Evolutionary conservation across 35 echinoderm and acorn worm genomes (phyloP), one percentile per base, ranked within the genome.

Genomic region (Lytechinus variegatus): DNA sequence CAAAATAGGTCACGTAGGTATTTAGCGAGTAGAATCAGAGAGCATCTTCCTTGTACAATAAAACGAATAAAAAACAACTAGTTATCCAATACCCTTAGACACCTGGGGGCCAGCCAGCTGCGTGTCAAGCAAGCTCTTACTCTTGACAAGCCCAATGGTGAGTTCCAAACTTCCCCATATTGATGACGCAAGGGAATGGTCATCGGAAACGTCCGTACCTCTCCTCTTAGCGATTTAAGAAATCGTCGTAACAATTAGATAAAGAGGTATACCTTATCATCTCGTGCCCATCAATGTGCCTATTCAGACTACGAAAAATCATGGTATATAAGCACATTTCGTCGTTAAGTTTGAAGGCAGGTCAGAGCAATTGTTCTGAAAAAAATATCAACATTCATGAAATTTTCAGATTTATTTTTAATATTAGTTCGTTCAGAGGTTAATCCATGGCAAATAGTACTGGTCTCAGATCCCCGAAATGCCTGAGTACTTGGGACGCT

Each of bases 161-260:
- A 79, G 66, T 79, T 58, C 9, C 19, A 79, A 79, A 24, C 19
- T 79, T 19, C 21, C 5, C 19, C 66, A 24, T 24, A n/a, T 79
- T 79, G 66, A 79, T 79, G 66, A 79, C 66, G 66, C n/a, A 79
- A 24, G 21, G 21, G 66, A 24, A 79, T 24, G 66, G 66, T 24
- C 66, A 79, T 79, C 66, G 66, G 66, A 79, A 79, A 79, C 66
- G 66, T 79, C 66, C 66, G 66, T 24, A 79, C n/a, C 66, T 79
- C n/a, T 24, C 66, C 66, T 79, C 66, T 7, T 24, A 79, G 66
- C 66, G 19, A 79, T 79, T 79, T 79, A 44, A 16, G 16, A 79
- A 79, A 79, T 79, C 66, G 7, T 79, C 4, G 19, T 4, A 79
- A 79, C 16, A 24, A 79, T 79, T 79, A 4, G 66, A 79, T 79